Conservation (phyloP, 2,888 invertebrate species). For the Drosophila longiperda region DNA sequence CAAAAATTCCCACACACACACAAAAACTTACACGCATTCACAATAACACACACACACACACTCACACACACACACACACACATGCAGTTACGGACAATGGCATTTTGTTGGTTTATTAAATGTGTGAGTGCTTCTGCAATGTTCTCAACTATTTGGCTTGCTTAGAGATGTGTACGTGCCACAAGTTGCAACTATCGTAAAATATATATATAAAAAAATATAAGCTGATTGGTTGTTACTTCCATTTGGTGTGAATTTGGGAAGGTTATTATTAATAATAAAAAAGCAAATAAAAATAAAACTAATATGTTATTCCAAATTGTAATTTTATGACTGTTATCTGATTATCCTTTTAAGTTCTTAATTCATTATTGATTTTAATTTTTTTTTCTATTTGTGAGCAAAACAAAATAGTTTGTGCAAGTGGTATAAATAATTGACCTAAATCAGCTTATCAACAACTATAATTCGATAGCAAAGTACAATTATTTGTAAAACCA, state of each 20-base stretch:
- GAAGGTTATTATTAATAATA: background rate
- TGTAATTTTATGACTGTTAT: background rate
- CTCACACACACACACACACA: conserved; percentile 10
- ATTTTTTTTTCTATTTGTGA: background rate
- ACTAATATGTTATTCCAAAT: background rate
- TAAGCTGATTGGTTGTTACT: too few species aligned
- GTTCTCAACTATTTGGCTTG: conserved; percentile 24
- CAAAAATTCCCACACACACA: conserved; percentile 25
- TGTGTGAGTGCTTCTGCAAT: conserved; percentile 18
- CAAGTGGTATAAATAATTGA: conserved; percentile 23
- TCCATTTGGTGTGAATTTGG: too few species aligned
- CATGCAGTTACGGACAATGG: conserved; percentile 12
- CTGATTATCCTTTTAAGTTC: background rate
- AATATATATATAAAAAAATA: too few species aligned
- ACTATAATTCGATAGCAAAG: background rate
- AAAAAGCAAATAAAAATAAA: background rate
- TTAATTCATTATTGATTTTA: background rate
- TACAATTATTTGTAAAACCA: background rate
- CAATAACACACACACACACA: background rate
- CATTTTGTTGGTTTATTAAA: conserved; percentile 25
- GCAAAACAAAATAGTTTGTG: conserved; percentile 9
- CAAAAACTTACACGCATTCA: background rate
- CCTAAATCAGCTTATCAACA: conserved; percentile 5
- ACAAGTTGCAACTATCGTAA: background rate
- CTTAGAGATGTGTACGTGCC: conserved; percentile 4